phyloP scores from a whole-genome alignment of 2,113 vertebrate genomes.

The Turdus rufiventris region DNA sequence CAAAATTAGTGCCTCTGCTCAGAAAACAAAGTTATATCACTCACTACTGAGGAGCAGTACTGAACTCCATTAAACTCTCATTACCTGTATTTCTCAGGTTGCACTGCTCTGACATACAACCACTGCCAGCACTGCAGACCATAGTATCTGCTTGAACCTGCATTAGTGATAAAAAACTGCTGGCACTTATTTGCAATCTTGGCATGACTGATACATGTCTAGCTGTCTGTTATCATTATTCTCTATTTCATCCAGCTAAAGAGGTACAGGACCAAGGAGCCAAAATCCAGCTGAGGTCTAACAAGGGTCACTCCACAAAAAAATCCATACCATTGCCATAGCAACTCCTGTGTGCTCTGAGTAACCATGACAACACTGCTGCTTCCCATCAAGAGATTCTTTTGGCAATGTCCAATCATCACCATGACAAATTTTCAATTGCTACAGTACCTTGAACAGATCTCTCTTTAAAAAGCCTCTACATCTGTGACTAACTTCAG shows the following conservation, averaged over 20 bases:
- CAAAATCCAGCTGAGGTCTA: background rate
- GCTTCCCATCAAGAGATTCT: background rate
- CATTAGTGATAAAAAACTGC: background rate
- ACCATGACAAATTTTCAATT: background rate
- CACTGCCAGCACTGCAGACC: background rate
- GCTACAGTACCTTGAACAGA: background rate
- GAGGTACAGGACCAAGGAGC: background rate
- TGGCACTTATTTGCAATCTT: background rate
- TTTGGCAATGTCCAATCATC: background rate
- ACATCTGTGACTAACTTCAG: background rate
- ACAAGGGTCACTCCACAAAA: background rate
- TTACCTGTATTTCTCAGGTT: background rate
- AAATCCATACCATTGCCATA: constrained; percentile 17
- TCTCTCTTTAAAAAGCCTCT: background rate
- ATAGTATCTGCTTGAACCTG: background rate
- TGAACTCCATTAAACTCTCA: background rate
- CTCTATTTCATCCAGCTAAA: background rate
- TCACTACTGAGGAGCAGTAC: background rate
- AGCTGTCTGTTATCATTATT: background rate
- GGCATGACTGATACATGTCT: background rate
- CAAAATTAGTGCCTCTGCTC: background rate
- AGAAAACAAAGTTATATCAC: background rate
- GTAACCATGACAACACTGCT: constrained; percentile 40
- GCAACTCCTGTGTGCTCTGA: background rate
- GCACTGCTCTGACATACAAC: background rate